phyloP scores from a whole-genome alignment of 2,797 vertebrate genomes.

The Menidia menidia region DNA sequence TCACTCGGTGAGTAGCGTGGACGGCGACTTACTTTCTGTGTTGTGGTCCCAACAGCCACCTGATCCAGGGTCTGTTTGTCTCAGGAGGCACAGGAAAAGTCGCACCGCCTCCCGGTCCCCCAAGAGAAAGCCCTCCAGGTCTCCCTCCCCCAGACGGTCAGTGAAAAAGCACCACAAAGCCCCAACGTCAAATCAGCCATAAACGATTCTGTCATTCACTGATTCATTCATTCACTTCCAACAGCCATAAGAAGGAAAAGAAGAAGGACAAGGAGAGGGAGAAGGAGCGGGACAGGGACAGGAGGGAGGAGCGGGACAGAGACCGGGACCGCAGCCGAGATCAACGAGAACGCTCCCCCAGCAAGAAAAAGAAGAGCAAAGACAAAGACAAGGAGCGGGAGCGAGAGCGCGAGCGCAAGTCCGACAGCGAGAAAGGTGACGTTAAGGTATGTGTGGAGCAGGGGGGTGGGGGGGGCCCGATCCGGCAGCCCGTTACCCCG shows the following conservation, averaged over 20 bases:
- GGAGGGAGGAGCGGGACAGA: conserved; percentile 87
- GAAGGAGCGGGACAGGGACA: conserved; percentile 83
- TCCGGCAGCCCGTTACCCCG: too few species aligned
- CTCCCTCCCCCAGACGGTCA: conserved; percentile 92
- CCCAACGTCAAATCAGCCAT: too few species aligned
- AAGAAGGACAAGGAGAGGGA: conserved; percentile 90
- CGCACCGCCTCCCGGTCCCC: conserved; percentile 90
- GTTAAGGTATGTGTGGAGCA: conserved; percentile 83
- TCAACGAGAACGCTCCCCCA: conserved; percentile 90
- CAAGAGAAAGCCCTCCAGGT: conserved; percentile 88
- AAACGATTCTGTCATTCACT: too few species aligned
- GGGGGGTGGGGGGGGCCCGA: too few species aligned
- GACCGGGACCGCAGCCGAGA: conserved; percentile 88
- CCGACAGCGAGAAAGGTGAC: conserved; percentile 93
- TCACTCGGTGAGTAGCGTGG: conserved; percentile 85
- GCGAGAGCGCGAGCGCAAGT: conserved; percentile 83
- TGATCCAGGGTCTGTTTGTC: not conserved
- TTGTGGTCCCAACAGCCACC: not conserved
- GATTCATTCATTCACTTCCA: not conserved
- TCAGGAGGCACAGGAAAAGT: conserved; percentile 90
- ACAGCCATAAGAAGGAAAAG: conserved; percentile 95
- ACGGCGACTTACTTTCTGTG: not conserved
- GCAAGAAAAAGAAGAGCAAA: conserved; percentile 96
- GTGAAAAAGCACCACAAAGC: conserved; percentile 13
- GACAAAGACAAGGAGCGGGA: conserved; percentile 90